Conservation (phyloP, 2,797 vertebrate species). For the Leuciscus waleckii region DNA sequence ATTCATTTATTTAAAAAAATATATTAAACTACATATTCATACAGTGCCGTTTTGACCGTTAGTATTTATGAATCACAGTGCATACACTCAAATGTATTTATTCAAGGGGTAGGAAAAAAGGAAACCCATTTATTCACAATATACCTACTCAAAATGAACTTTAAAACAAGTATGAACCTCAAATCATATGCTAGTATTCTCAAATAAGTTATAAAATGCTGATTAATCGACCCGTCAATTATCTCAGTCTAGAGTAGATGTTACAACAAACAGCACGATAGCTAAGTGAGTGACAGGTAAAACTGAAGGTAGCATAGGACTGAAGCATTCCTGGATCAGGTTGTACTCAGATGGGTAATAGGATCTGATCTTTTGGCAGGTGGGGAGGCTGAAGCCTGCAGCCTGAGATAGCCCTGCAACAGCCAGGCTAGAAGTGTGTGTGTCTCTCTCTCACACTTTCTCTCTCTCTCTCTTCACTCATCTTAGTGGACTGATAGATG, state of each 20-base stretch:
- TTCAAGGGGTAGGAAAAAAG: background rate
- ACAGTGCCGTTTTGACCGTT: background rate
- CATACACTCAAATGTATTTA: background rate
- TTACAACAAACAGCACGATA: background rate
- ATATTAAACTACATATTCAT: background rate
- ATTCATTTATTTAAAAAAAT: background rate
- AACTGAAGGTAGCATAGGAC: constrained; percentile 17
- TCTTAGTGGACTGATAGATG: constrained; percentile 24
- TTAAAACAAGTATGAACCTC: background rate
- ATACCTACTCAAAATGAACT: background rate
- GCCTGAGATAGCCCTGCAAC: constrained; percentile 15
- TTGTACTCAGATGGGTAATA: constrained; percentile 40
- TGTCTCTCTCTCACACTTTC: background rate
- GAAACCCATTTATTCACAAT: background rate
- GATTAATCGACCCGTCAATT: background rate
- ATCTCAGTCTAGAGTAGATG: background rate
- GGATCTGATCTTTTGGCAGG: constrained; percentile 39
- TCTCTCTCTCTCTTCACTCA: constrained; percentile 38
- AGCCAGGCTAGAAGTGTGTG: background rate
- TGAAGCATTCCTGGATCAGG: constrained; percentile 40
- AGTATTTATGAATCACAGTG: background rate
- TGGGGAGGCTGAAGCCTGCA: constrained; percentile 14
- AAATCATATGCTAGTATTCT: background rate
- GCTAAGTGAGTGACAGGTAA: constrained; percentile 13
- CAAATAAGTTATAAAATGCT: background rate